Percentiles rank a stretch among this genome's conserved stretches.
Conservation (phyloP, 2,888 invertebrate genomes). For the Epinotia bilunana region DNA sequence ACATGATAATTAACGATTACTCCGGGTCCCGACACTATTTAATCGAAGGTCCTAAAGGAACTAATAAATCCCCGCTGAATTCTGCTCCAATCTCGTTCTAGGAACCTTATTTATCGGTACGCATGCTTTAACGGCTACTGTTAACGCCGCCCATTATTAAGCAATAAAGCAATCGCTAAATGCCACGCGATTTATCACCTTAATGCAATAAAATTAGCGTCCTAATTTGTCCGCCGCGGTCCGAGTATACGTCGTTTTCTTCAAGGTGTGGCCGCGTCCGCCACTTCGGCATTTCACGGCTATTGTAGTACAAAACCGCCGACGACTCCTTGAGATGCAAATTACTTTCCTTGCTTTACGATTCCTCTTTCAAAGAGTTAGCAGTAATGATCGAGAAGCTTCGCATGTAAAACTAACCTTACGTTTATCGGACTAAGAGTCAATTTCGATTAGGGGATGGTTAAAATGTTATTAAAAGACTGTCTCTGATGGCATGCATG, state of each 20-base stretch:
- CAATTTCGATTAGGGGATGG: slow-evolving; percentile 43
- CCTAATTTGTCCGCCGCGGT: slow-evolving; percentile 78
- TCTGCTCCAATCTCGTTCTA: slow-evolving; percentile 34
- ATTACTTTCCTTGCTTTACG: slow-evolving; percentile 79
- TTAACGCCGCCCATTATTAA: slow-evolving; percentile 70
- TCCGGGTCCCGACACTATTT: slow-evolving; percentile 15
- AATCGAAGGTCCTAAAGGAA: slow-evolving; percentile 10
- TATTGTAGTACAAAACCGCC: slow-evolving; percentile 63
- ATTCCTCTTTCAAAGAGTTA: slow-evolving; percentile 62
- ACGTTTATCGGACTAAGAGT: slow-evolving; percentile 46
- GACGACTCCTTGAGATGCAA: slow-evolving; percentile 67
- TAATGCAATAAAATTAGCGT: slow-evolving; percentile 78
- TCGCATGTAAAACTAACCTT: slow-evolving; percentile 54
- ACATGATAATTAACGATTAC: slow-evolving; percentile 13
- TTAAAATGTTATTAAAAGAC: slow-evolving; percentile 29
- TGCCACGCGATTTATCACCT: slow-evolving; percentile 72
- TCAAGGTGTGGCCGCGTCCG: slow-evolving; percentile 57
- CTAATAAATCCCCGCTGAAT: slow-evolving; percentile 19
- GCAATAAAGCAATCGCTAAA: slow-evolving; percentile 70
- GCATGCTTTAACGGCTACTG: slow-evolving; percentile 65
- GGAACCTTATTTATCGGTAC: slow-evolving; percentile 35
- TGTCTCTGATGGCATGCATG: slow-evolving; percentile 19
- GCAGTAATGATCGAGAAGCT: slow-evolving; percentile 55
- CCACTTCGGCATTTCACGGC: slow-evolving; percentile 78
- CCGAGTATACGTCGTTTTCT: slow-evolving; percentile 71